Conservation (phyloP, 2,888 invertebrate genomes). For the Agriopis leucophaearia region DNA sequence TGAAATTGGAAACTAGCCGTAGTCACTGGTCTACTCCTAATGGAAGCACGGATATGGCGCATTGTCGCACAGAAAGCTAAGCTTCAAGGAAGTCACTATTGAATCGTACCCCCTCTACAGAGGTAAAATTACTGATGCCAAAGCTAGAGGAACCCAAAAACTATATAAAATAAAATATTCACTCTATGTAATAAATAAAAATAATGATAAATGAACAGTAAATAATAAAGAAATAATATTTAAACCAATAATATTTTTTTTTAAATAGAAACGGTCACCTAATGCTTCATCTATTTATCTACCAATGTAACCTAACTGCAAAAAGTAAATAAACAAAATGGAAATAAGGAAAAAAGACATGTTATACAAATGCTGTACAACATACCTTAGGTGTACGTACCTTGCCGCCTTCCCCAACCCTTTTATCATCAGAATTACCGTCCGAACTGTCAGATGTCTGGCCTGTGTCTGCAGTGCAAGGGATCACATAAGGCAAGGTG, state of each 20-base stretch:
- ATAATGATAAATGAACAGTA: not conserved
- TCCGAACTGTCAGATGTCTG: constrained; percentile 81
- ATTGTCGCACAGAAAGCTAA: constrained; percentile 21
- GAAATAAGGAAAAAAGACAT: constrained; percentile 39
- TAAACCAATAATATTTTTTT: constrained; percentile 16
- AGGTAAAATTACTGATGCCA: constrained; percentile 14
- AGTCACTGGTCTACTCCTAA: not conserved
- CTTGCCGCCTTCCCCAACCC: constrained; percentile 73
- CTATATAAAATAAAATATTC: constrained; percentile 22
- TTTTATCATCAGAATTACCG: constrained; percentile 75
- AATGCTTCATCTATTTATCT: constrained; percentile 28
- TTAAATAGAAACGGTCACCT: constrained; percentile 26
- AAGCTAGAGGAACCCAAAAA: constrained; percentile 34
- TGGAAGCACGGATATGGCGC: constrained; percentile 15
- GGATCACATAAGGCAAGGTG: constrained; percentile 81
- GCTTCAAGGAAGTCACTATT: constrained; percentile 3
- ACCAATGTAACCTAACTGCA: constrained; percentile 36
- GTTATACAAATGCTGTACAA: constrained; percentile 48
- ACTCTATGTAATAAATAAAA: constrained; percentile 14
- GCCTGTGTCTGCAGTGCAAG: constrained; percentile 76
- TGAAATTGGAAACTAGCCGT: constrained; percentile 14
- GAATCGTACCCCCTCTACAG: constrained; percentile 8
- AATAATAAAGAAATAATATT: constrained; percentile 13
- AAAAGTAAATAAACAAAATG: constrained; percentile 42
- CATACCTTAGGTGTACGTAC: constrained; percentile 59